These are phyloP conservation scores for Penaeus japonicus DNA, from an alignment of 1,140 invertebrate genomes.

Conservation along the genomic window DNA sequence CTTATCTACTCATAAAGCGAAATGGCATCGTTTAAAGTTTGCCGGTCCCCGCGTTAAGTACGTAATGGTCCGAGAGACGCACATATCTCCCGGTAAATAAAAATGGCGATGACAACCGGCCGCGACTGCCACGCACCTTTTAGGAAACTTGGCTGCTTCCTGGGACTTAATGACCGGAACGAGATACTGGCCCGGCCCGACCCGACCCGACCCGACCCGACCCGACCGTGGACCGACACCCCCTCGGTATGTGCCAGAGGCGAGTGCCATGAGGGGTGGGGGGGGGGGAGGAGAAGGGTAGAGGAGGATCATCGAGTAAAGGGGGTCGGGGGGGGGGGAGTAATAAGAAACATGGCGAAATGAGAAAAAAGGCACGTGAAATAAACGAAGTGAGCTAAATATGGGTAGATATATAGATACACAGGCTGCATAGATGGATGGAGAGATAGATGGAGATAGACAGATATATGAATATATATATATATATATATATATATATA, in stretches of 20 bases:
- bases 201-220: too few species aligned
- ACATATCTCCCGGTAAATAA: constrained; percentile 19
- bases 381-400: neutral
- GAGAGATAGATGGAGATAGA: neutral
- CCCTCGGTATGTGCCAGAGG: too few species aligned
- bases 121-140: neutral
- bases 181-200: constrained; percentile 15
- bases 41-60: neutral
- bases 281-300: too few species aligned
- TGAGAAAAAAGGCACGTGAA: neutral
- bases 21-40: constrained; percentile 11
- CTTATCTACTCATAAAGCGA: neutral
- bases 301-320: too few species aligned
- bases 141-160: neutral
- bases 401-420: neutral
- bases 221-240: too few species aligned
- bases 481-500: neutral
- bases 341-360: neutral
- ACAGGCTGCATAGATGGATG: neutral
- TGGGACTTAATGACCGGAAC: constrained; percentile 34
- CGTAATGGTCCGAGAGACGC: neutral
- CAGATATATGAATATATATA: neutral
- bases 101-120: neutral
- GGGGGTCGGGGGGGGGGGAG: too few species aligned
- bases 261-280: too few species aligned